Conservation (phyloP, 2,888 invertebrate genomes). For the Rhopalosiphum nymphaeae region DNA sequence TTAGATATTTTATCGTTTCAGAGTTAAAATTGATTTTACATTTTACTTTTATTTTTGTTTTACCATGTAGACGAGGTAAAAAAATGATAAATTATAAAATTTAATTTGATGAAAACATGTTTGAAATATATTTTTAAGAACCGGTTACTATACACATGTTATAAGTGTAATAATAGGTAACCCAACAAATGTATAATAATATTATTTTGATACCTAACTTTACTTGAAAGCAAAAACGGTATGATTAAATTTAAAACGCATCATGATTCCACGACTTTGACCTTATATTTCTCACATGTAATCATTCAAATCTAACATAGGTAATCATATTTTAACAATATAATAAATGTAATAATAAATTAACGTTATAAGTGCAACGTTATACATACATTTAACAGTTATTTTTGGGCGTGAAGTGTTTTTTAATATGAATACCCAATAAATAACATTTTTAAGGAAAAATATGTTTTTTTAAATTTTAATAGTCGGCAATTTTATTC, state of each 20-base stretch:
- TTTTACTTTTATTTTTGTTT: background rate
- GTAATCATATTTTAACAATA: slow-evolving; percentile 19
- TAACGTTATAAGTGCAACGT: background rate
- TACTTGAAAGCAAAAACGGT: background rate
- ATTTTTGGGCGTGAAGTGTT: background rate
- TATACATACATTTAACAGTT: background rate
- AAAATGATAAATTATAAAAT: background rate
- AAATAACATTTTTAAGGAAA: background rate
- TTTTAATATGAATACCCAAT: background rate
- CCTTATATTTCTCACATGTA: slow-evolving; percentile 1
- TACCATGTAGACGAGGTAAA: background rate
- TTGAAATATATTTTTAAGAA: slow-evolving; percentile 12
- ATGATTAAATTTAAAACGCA: slow-evolving; percentile 9
- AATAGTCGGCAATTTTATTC: background rate
- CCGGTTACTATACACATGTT: background rate
- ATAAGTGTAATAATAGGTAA: slow-evolving; percentile 8
- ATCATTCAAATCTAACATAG: background rate
- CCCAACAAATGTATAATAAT: background rate
- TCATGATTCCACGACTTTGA: background rate
- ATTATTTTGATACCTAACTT: slow-evolving; percentile 20
- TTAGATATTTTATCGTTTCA: background rate
- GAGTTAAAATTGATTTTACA: no score
- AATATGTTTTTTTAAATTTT: background rate
- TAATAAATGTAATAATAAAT: background rate
- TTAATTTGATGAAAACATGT: slow-evolving; percentile 19